phyloP scores from a whole-genome alignment of 2,888 invertebrate genomes.

The Thymelicus acteon region DNA sequence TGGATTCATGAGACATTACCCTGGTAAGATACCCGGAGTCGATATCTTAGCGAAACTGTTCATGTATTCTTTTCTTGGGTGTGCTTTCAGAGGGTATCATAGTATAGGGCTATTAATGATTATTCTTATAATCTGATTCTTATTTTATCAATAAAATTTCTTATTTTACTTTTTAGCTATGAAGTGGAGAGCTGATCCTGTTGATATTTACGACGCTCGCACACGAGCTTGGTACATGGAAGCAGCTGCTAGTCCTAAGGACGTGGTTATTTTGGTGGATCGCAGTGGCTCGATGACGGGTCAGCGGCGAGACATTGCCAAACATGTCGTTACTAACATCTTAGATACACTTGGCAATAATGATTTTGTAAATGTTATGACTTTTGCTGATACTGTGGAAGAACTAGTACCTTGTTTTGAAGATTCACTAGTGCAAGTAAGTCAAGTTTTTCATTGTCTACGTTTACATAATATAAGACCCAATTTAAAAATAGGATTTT shows the following conservation, averaged over 20 bases:
- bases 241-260: constrained; percentile 98
- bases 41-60: no score
- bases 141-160: no score
- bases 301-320: constrained; percentile 94
- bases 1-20: constrained; percentile 98
- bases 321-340: constrained; percentile 94
- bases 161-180: constrained; percentile 81
- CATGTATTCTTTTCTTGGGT: no score
- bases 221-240: constrained; percentile 98
- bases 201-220: constrained; percentile 98
- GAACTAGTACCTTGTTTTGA: constrained; percentile 95
- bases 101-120: no score
- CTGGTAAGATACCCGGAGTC: constrained; percentile 84
- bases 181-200: constrained; percentile 91
- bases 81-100: no score
- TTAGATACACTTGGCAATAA: constrained; percentile 98
- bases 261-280: constrained; percentile 93
- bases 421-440: constrained; percentile 94
- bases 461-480: neutral
- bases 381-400: constrained; percentile 93
- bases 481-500: neutral
- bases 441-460: constrained; percentile 45
- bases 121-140: no score
- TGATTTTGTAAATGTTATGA: constrained; percentile 98
- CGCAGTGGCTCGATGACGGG: constrained; percentile 97